Percentiles rank a stretch among this genome's conserved stretches.
These are phyloP conservation scores for Crypturellus undulatus DNA, from an alignment of 2,113 vertebrate genomes.

Conservation along the genomic window DNA sequence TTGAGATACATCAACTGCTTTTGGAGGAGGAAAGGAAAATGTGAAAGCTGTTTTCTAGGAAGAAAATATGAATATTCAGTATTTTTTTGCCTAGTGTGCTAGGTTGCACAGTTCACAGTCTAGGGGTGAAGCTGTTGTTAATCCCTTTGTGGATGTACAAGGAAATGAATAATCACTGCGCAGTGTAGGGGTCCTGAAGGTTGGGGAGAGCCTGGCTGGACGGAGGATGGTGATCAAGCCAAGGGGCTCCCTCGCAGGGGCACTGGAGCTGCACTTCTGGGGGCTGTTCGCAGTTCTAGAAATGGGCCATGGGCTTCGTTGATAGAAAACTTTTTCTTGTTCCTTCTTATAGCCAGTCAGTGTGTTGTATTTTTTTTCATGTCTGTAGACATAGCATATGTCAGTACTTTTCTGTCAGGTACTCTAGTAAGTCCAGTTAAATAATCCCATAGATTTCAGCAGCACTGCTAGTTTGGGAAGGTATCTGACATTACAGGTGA, in stretches of 20 bases:
- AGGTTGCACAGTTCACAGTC: not conserved
- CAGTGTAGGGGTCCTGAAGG: not conserved
- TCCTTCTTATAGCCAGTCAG: not conserved
- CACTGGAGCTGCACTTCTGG: not conserved
- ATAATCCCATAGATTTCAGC: not conserved
- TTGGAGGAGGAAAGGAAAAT: not conserved
- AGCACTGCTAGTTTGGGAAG: not conserved
- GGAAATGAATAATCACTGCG: not conserved
- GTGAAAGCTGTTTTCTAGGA: not conserved
- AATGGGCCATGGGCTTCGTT: not conserved
- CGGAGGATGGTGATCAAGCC: not conserved
- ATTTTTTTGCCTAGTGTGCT: not conserved
- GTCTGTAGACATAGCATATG: not conserved
- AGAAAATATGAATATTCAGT: not conserved
- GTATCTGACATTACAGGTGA: not conserved
- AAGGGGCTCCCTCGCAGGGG: accelerated
- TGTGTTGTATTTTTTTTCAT: not conserved
- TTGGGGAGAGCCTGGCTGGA: accelerated
- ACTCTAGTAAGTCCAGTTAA: not conserved
- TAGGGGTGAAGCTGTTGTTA: not conserved
- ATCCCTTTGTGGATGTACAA: not conserved
- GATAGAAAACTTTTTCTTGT: not conserved
- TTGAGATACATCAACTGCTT: not conserved
- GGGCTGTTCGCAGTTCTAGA: not conserved
- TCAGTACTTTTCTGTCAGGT: not conserved